These are phyloP conservation scores for Zygogramma bicolorata DNA, from an alignment of 2,888 invertebrate species.

Conservation along the genomic window DNA sequence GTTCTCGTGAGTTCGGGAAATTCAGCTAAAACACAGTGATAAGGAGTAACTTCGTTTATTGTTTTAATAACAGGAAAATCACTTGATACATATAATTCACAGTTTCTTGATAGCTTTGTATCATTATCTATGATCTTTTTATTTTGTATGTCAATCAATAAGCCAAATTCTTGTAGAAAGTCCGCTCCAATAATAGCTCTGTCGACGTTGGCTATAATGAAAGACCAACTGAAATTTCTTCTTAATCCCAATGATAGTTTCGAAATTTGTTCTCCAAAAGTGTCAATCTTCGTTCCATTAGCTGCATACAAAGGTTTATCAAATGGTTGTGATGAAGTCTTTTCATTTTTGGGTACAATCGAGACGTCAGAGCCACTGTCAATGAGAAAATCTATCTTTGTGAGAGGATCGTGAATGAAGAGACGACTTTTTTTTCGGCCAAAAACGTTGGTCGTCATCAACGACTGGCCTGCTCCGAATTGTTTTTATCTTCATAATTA, in stretches of 20 bases:
- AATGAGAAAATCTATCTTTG: neutral
- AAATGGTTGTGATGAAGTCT: neutral
- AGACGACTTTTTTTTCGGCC: neutral
- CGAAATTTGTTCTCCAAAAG: constrained; percentile 14
- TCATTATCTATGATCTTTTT: no score
- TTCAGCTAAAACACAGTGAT: no score
- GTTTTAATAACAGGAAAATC: no score
- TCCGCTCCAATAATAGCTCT: constrained; percentile 17
- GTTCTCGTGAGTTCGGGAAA: no score
- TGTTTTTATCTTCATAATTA: neutral
- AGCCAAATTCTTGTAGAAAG: no score
- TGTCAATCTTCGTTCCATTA: constrained; percentile 14
- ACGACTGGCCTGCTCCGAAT: neutral
- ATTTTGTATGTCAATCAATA: no score
- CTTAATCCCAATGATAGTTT: constrained; percentile 6
- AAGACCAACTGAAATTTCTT: constrained; percentile 20
- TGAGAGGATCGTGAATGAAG: neutral
- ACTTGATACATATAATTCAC: no score
- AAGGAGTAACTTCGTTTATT: no score
- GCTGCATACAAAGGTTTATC: constrained; percentile 22
- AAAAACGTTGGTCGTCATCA: neutral
- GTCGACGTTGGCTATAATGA: constrained; percentile 19
- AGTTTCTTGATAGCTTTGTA: no score
- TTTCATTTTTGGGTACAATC: no score
- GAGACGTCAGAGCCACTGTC: neutral